Evolutionary conservation across 2,113 vertebrate species (phyloP), one percentile per base, ranked within the genome.

Genomic region (Aramus guarauna): DNA sequence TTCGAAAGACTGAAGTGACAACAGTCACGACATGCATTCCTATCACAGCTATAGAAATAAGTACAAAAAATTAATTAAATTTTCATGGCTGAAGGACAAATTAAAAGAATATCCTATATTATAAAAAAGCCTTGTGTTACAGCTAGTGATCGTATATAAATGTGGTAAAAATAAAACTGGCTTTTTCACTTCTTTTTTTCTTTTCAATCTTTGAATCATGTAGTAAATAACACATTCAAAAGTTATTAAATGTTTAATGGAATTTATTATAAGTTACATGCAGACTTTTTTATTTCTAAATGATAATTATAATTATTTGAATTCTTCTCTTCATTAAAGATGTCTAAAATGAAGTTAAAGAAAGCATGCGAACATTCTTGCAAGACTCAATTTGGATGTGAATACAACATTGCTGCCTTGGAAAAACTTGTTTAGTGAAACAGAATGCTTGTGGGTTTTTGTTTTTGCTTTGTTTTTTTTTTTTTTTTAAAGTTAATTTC

Each of bases 241-340:
- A 94, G 11, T 15, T 85, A 91, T 55, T 88, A 83, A 81, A 94
- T 81, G 11, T 84, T 95, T 84, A 94, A 79, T 84, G 56, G 63
- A 73, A 74, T 85, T 96, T 95, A 56, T 53, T 85, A 11, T 79
- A 81, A 60, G 5, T 93, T 85, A 37, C 47, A 73, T 41, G 45
- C 15, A 72, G 48, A 76, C 6, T 50, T 84, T 69, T 73, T 88
- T 72, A 72, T 83, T 96, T 32, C 52, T 74, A 74, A 81, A 91
- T 12, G 37, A 58, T 66, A 78, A 83, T 73, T 62, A 55, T 68
- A 94, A 94, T 76, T 66, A 84, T 94, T 86, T 94, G 36, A 96
- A 89, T 90, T 94, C 24, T 79, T 93, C 34, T 64, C 13, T 63
- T 95, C n/a, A 55, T 48, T 94, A 75, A 88, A 72, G 36, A 52